Base-by-base conservation (phyloP, 2,113 vertebrate genomes). In the Mormyrus iriodes region DNA sequence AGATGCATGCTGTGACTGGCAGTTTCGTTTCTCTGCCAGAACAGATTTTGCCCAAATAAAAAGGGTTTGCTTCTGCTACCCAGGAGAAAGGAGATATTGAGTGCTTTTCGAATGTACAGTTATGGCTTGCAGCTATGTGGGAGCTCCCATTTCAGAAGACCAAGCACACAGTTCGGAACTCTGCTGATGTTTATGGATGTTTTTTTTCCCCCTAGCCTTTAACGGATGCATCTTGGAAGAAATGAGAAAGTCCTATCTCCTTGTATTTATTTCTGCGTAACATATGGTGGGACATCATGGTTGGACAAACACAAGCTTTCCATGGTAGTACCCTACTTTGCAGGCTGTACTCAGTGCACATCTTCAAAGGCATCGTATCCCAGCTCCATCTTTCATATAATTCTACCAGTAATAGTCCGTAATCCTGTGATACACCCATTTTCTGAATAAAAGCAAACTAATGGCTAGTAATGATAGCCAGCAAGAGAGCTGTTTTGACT, bases 1-100 rank as follows among this genome's bases (percentile, higher is more conserved):
- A 95, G 95, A 93, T 93, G 92, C 92, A 55, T 52, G 55, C 73
- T 92, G 86, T 95, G 95, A 97, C 90, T 95, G 95, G 95, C 95
- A 94, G 94, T 91, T 93, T 95, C 92, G 94, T 97, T 95, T 95
- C 92, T 93, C 92, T 91, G 91, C 87, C 94, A 93, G 93, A 96
- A 92, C 94, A 92, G 92, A 86, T 93, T 86, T 93, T 92, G 92
- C 91, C 90, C 88, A 92, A 61, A 83, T 89, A 90, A 94, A 93
- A 91, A 91, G 87, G 89, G 90, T 52, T 90, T 73, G 91, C 92
- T 93, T 93, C 90, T 88, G 90, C 88, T 90, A 58, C 92, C 93
- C 94, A 94, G 91, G 94, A 95, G 95, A 93, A 92, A 92, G 91
- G 92, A 94, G 93, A 86, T 53, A 35, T 86, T 90, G 91, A 92